A percentile compares a stretch with the other conserved stretches of the same genome.
Evolutionary conservation across 2,113 vertebrate genomes (phyloP).

Genomic region (Mastomys coucha): DNA sequence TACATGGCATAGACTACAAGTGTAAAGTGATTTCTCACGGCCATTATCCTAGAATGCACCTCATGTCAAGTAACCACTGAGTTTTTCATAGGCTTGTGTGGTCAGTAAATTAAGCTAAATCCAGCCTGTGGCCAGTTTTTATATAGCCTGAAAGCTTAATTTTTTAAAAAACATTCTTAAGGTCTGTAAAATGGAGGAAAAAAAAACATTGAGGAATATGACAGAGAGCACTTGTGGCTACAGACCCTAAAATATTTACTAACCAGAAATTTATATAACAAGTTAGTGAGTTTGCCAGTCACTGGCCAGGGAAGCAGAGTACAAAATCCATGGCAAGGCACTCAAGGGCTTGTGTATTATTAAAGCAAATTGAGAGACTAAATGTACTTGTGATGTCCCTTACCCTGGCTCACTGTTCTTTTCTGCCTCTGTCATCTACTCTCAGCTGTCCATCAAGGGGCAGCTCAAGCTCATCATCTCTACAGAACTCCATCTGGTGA

Average conservation of each 20-base stretch:
- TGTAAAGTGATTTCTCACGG: not conserved
- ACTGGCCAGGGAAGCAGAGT: not conserved
- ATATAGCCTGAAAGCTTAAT: not conserved
- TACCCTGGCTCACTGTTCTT: not conserved
- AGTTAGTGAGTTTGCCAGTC: not conserved
- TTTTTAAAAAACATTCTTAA: not conserved
- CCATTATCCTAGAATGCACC: not conserved
- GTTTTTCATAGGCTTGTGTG: not conserved
- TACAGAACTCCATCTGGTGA: not conserved
- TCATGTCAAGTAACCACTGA: not conserved
- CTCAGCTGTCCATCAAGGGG: conserved; percentile 32
- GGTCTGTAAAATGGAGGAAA: not conserved
- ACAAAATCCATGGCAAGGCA: not conserved
- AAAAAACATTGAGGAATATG: not conserved
- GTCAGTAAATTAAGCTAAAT: not conserved
- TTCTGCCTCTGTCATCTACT: not conserved
- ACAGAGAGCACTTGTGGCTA: not conserved
- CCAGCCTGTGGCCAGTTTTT: not conserved
- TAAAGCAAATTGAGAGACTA: not conserved
- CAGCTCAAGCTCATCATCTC: not conserved
- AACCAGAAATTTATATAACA: not conserved
- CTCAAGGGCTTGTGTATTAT: not conserved
- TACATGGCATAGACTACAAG: not conserved
- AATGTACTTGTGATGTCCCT: not conserved
- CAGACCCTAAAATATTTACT: conserved; percentile 43